Percentiles rank a stretch among this genome's conserved stretches.
Evolutionary conservation across 2,797 vertebrate species (phyloP).

Genomic region (Brachyalestes nurse): DNA sequence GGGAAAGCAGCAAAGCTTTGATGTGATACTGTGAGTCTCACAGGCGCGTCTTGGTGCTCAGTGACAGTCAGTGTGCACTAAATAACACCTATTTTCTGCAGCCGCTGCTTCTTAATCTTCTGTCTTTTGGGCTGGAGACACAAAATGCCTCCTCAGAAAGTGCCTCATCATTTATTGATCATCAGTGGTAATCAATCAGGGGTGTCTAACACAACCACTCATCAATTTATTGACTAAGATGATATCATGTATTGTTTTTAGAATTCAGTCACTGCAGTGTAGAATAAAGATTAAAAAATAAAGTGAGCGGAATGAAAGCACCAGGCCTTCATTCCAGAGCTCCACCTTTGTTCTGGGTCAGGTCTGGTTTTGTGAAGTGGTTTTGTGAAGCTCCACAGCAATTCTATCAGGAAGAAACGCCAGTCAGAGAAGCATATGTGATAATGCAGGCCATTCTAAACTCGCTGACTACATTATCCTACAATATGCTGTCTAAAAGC

Average conservation of each 20-base stretch:
- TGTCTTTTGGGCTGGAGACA: neutral
- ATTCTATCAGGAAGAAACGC: conserved; percentile 45
- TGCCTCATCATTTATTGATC: conserved; percentile 7
- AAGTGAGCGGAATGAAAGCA: too few species aligned
- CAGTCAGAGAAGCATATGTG: conserved; percentile 33
- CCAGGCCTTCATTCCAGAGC: too few species aligned
- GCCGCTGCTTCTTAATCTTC: neutral
- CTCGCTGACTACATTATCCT: conserved; percentile 42
- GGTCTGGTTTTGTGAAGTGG: conserved; percentile 35
- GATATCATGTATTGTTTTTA: conserved; percentile 30
- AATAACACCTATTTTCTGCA: conserved; percentile 25
- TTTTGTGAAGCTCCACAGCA: conserved; percentile 44
- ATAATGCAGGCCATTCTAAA: conserved; percentile 51
- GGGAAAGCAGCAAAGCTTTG: conserved; percentile 27
- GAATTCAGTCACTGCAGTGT: neutral
- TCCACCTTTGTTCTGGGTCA: too few species aligned
- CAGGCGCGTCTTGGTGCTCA: conserved; percentile 32
- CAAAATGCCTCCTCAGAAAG: neutral
- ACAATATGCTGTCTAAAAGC: conserved; percentile 36
- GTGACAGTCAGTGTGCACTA: conserved; percentile 1
- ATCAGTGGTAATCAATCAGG: neutral
- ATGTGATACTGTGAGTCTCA: conserved; percentile 33
- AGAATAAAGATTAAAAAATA: conserved; percentile 7
- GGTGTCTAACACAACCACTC: conserved; percentile 29
- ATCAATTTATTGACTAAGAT: conserved; percentile 38